Evolutionary conservation across 2,888 invertebrate genomes (phyloP).

Genomic region (Euproctis similis): DNA sequence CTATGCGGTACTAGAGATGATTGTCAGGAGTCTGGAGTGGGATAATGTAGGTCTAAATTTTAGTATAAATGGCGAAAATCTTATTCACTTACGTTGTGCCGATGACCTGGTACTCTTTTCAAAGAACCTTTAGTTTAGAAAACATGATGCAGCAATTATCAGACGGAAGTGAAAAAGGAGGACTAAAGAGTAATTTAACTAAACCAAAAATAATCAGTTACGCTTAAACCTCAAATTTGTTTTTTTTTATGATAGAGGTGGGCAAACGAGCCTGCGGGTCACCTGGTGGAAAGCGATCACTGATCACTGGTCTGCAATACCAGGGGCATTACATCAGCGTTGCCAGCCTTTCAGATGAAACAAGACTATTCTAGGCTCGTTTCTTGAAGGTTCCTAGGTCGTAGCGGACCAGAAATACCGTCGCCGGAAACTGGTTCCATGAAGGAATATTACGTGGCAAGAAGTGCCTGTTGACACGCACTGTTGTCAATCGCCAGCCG

Average conservation of each 20-base stretch:
- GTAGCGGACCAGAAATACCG: background rate
- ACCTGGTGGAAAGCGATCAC: too few species aligned
- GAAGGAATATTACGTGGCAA: too few species aligned
- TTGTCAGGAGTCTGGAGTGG: slow-evolving; percentile 5
- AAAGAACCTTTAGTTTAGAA: background rate
- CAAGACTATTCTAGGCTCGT: too few species aligned
- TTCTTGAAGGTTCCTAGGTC: background rate
- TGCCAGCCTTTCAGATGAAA: too few species aligned
- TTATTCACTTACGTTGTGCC: background rate
- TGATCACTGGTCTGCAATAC: too few species aligned
- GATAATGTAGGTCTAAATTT: slow-evolving; percentile 2
- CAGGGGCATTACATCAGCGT: too few species aligned
- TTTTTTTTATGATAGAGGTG: too few species aligned
- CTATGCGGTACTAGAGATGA: slow-evolving; percentile 4
- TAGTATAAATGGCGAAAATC: background rate
- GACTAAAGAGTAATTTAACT: background rate
- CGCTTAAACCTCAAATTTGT: too few species aligned
- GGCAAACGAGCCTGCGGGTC: too few species aligned
- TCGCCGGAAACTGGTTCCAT: too few species aligned
- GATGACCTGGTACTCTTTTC: background rate
- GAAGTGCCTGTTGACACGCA: background rate
- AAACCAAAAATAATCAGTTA: background rate
- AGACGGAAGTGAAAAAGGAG: background rate
- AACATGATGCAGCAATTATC: slow-evolving; percentile 1
- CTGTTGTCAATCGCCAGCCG: background rate